These are phyloP conservation scores for Nannobrachium achirus DNA, from an alignment of 2,113 vertebrate genomes.

Conservation along the genomic window DNA sequence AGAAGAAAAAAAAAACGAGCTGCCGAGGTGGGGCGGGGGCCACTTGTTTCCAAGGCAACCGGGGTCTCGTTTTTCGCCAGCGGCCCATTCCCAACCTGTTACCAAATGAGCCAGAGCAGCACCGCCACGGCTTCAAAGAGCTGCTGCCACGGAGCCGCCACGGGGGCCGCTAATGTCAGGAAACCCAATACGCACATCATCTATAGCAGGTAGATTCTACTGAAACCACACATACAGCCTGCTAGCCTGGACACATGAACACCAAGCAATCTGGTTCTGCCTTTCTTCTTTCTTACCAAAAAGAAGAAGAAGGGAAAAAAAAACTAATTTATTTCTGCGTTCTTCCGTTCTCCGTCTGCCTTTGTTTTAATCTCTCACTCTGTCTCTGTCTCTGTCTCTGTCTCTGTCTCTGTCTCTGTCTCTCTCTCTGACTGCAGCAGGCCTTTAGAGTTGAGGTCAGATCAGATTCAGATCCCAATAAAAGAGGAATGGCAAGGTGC, in stretches of 20 bases:
- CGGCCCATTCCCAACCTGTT: conserved; percentile 94
- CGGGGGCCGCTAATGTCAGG: conserved; percentile 87
- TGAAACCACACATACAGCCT: background rate
- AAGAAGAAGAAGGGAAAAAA: no score
- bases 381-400: no score
- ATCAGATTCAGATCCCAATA: no score
- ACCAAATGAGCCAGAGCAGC: conserved; percentile 87
- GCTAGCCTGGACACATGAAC: no score
- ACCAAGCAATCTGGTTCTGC: no score
- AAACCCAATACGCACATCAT: conserved; percentile 85
- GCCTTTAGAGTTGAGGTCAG: no score
- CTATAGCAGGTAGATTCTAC: conserved; percentile 58
- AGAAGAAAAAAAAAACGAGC: conserved; percentile 15
- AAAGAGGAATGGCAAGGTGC: no score
- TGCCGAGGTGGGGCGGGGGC: conserved; percentile 69
- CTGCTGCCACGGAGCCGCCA: conserved; percentile 67
- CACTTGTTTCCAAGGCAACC: conserved; percentile 85
- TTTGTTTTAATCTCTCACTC: no score
- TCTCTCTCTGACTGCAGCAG: background rate
- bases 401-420: conserved; percentile 3
- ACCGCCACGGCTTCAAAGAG: conserved; percentile 82
- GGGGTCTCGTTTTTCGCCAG: conserved; percentile 89
- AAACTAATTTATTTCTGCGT: no score
- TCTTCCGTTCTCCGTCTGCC: no score
- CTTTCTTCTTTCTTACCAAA: no score